Base-by-base conservation (phyloP, 1,140 invertebrate species). In the Cotesia glomerata region DNA sequence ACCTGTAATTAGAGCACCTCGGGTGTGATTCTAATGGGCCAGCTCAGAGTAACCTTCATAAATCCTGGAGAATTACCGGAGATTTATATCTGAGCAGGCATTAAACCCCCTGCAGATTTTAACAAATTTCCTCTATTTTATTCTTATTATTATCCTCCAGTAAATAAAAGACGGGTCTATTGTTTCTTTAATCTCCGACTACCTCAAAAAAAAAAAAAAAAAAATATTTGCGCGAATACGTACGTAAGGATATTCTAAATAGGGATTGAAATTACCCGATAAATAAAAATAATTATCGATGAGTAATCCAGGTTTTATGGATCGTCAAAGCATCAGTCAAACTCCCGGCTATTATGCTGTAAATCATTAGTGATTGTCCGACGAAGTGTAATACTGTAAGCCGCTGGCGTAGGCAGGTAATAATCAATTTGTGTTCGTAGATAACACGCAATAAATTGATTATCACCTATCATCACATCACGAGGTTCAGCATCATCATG, bases 1-100 rank as follows among this genome's bases (percentile, higher is more conserved):
- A 75, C 80, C 82, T 81, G 76, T 85, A 85, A 85, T 85, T 85
- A 85, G 82, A 80, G 76, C 82, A 84, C 82, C 77, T 84, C 65
- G 76, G 78, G 82, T 83, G 82, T 84, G 81, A 85, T 82, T 84
- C 79, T 77, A 77, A 74, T 81, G 79, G 74, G 63, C 77, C 74
- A 45, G 74, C 65, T 77, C 74, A 45, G 72, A 49, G 69, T 39
- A 74, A 69, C 65, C 49, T 64, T 18, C 80, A 83, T 85, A 83
- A 83, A 84, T 84, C 80, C 7, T 18, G 5, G 72, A 63, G 34
- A 36, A n/a, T 71, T 62, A 63, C 16, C 18, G 26, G 16, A 34
- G 45, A 63, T 63, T 63, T 18, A 51, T 51, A 18, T 70, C 58
- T 66, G 8, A 32, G 36, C 34, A 68, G 11, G 34, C 26, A 9